Evolutionary conservation across 2,113 vertebrate species (phyloP).

Genomic region (Synchiropus splendidus): DNA sequence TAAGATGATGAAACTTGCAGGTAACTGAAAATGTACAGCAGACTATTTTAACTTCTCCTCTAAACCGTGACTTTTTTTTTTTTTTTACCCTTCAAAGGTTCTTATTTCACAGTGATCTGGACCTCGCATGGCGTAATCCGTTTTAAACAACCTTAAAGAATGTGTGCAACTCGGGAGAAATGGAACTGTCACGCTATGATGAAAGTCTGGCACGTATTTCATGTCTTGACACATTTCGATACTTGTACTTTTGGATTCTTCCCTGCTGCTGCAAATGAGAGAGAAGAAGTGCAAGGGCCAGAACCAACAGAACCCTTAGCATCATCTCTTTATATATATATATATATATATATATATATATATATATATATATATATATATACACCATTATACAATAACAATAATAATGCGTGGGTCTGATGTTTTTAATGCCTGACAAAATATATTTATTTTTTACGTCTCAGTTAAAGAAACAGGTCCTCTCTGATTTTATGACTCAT

Average conservation of each 20-base stretch:
- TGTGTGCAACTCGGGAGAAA: too few species aligned
- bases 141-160: background rate
- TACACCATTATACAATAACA: background rate
- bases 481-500: too few species aligned
- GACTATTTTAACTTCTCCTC: background rate
- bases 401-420: too few species aligned
- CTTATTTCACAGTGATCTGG: too few species aligned
- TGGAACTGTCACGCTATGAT: constrained; percentile 1
- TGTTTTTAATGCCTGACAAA: too few species aligned
- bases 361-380: background rate
- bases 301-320: too few species aligned
- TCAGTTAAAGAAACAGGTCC: too few species aligned
- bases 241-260: background rate
- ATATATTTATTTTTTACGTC: too few species aligned
- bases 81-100: too few species aligned
- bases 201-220: constrained; percentile 2
- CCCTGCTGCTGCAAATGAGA: background rate
- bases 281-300: too few species aligned
- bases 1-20: constrained; percentile 26
- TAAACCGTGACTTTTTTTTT: too few species aligned
- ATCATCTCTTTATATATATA: background rate
- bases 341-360: background rate
- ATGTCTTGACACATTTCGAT: background rate
- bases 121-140: background rate
- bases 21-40: constrained; percentile 11